These are phyloP conservation scores for Biston betularia DNA, from an alignment of 2,888 invertebrate genomes.

Conservation along the genomic window DNA sequence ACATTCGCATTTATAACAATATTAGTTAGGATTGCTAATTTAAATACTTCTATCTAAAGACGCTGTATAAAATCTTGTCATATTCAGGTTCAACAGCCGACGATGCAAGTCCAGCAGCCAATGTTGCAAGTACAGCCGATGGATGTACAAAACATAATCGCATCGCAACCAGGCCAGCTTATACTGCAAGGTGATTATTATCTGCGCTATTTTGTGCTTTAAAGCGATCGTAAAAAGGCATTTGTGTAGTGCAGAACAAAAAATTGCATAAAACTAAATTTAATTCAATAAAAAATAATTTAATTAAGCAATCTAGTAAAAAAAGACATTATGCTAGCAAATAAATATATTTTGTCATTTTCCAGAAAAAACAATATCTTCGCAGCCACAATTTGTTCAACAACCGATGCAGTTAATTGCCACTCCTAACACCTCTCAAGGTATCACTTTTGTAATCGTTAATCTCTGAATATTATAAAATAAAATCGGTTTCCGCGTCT, in stretches of 20 bases:
- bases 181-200: slow-evolving; percentile 73
- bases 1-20: too few relatives aligned
- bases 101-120: slow-evolving; percentile 62
- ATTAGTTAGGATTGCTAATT: too few relatives aligned
- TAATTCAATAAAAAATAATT: too few relatives aligned
- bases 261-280: too few relatives aligned
- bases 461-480: too few relatives aligned
- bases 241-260: too few relatives aligned
- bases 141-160: slow-evolving; percentile 79
- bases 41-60: too few relatives aligned
- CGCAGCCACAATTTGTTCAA: slow-evolving; percentile 75
- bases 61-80: background rate
- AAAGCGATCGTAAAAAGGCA: too few relatives aligned
- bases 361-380: slow-evolving; percentile 70
- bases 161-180: slow-evolving; percentile 78
- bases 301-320: too few relatives aligned
- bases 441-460: slow-evolving; percentile 46
- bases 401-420: slow-evolving; percentile 82
- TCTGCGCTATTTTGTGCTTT: too few relatives aligned
- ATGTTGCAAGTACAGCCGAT: slow-evolving; percentile 81
- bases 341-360: slow-evolving; percentile 5
- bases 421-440: slow-evolving; percentile 74
- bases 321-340: too few relatives aligned
- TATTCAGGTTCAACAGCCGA: slow-evolving; percentile 56
- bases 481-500: too few relatives aligned